phyloP scores from a whole-genome alignment of 1,140 invertebrate species.

The Drosophila littoralis region DNA sequence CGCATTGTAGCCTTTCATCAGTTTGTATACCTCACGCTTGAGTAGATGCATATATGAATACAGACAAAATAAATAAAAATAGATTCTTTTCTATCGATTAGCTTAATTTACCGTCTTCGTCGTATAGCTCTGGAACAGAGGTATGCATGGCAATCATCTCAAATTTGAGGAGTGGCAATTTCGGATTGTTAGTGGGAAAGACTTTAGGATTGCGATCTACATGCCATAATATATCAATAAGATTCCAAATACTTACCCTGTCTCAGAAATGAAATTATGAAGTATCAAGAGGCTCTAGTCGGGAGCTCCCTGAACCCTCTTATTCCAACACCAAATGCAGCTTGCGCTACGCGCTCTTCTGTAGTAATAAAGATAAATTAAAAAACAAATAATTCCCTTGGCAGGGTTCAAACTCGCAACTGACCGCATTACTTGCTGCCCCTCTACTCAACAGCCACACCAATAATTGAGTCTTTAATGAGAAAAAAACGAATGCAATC shows the following conservation, averaged over 20 bases:
- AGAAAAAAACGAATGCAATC: too few relatives aligned
- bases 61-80: too few relatives aligned
- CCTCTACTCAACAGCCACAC: too few relatives aligned
- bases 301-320: too few relatives aligned
- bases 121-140: neutral
- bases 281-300: too few relatives aligned
- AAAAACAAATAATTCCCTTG: too few relatives aligned
- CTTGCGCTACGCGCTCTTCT: too few relatives aligned
- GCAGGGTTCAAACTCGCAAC: too few relatives aligned
- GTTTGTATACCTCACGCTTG: constrained; percentile 47
- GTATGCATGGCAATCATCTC: constrained; percentile 47
- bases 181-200: constrained; percentile 51
- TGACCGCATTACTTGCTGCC: too few relatives aligned
- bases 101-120: constrained; percentile 62
- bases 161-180: constrained; percentile 73
- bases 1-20: neutral
- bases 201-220: constrained; percentile 55
- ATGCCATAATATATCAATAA: constrained; percentile 67
- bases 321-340: too few relatives aligned
- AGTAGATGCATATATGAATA: neutral
- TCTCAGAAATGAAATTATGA: neutral
- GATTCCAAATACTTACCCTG: constrained; percentile 67
- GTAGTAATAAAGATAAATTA: too few relatives aligned
- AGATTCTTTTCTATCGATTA: neutral
- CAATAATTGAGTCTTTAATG: too few relatives aligned